Conservation (phyloP, 2,888 invertebrate species). For the Pollenia griseotomentosa region DNA sequence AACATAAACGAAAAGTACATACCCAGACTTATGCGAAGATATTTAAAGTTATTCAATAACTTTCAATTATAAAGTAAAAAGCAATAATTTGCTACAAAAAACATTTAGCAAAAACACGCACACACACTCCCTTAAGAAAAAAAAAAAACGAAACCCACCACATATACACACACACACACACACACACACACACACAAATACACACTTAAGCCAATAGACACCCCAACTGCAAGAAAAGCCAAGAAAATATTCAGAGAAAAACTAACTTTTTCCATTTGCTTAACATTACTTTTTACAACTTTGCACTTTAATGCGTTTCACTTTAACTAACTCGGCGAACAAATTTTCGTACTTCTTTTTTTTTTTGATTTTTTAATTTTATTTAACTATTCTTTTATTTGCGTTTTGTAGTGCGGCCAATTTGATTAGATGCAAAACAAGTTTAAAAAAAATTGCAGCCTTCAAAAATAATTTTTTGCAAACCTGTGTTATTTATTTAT, state of each 20-base stretch:
- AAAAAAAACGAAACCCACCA: background rate
- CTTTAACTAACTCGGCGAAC: slow-evolving; percentile 75
- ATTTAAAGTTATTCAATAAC: slow-evolving; percentile 73
- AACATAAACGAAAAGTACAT: background rate
- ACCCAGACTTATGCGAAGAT: background rate
- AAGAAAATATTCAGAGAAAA: slow-evolving; percentile 53
- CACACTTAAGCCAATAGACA: background rate
- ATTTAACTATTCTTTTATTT: slow-evolving; percentile 67
- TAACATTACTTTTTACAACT: slow-evolving; percentile 80
- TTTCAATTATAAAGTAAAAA: slow-evolving; percentile 72
- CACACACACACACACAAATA: too few relatives aligned
- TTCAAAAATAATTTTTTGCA: background rate
- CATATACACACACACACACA: background rate
- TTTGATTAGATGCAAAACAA: slow-evolving; percentile 13
- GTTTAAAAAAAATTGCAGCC: background rate
- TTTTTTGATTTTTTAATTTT: slow-evolving; percentile 59
- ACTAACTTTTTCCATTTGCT: slow-evolving; percentile 75
- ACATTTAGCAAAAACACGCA: slow-evolving; percentile 36
- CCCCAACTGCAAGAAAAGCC: slow-evolving; percentile 10
- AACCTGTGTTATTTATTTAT: background rate
- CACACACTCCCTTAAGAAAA: background rate
- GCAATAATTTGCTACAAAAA: slow-evolving; percentile 70
- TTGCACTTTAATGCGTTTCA: slow-evolving; percentile 81
- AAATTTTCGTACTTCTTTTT: slow-evolving; percentile 59
- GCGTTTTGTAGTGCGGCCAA: background rate